phyloP scores from a whole-genome alignment of 1,140 invertebrate species.

The Brachionus calyciflorus region DNA sequence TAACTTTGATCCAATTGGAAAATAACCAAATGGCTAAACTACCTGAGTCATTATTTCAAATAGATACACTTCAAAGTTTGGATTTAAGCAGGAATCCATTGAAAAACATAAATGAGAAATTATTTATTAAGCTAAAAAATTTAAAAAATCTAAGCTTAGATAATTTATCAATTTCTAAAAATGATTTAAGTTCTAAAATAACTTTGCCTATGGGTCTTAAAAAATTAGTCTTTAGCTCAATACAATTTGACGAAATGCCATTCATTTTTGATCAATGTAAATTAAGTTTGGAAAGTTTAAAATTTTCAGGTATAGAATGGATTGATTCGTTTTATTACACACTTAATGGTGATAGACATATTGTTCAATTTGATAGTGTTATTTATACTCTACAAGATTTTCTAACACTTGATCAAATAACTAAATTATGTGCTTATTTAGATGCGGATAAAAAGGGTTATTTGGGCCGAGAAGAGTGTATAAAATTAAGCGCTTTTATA shows the following conservation, averaged over 20 bases:
- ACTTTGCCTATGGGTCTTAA: background rate
- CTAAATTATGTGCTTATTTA: background rate
- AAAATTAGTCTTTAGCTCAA: background rate
- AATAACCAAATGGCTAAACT: background rate
- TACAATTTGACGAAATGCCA: background rate
- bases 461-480: background rate
- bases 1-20: background rate
- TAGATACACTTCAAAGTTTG: background rate
- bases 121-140: conserved; percentile 3
- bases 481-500: conserved; percentile 30
- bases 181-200: background rate
- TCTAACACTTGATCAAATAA: background rate
- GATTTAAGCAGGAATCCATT: background rate
- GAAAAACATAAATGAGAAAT: background rate
- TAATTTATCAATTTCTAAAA: background rate
- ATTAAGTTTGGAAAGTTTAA: background rate
- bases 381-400: background rate
- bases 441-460: background rate
- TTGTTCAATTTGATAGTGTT: background rate
- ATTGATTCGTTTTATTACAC: background rate
- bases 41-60: background rate
- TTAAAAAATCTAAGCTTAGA: background rate
- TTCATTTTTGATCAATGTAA: conserved; percentile 18
- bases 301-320: conserved; percentile 15
- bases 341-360: background rate